phyloP scores from a whole-genome alignment of 2,888 invertebrate genomes.

The Cloeon dipterum region DNA sequence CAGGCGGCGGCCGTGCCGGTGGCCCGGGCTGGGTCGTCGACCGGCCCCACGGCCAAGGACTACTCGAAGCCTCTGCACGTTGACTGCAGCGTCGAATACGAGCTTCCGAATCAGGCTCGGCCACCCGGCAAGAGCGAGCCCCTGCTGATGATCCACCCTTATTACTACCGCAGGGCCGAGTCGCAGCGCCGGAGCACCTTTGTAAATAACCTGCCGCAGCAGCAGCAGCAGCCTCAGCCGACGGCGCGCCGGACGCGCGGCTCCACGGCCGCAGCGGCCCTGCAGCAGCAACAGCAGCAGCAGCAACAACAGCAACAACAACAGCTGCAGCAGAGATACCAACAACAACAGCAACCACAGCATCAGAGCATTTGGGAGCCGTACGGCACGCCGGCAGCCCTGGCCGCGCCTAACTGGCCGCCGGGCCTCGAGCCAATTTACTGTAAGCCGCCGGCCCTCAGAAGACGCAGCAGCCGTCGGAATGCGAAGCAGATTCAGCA shows the following conservation, averaged over 20 bases:
- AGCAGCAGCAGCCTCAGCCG: constrained; percentile 2
- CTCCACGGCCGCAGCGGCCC: constrained; percentile 13
- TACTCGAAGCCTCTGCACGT: constrained; percentile 71
- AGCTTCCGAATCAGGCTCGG: constrained; percentile 70
- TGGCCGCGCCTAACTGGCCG: background rate
- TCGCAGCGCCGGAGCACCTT: constrained; percentile 61
- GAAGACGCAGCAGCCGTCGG: too few species aligned
- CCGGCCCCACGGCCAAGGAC: constrained; percentile 33
- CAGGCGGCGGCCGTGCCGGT: too few species aligned
- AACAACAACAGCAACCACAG: constrained; percentile 15
- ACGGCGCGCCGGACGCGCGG: constrained; percentile 4
- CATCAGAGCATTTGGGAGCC: constrained; percentile 13
- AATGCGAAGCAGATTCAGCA: too few species aligned
- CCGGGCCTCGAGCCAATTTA: too few species aligned
- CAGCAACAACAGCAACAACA: constrained; percentile 6
- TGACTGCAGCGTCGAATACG: constrained; percentile 80
- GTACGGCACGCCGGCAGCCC: background rate
- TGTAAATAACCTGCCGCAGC: constrained; percentile 42
- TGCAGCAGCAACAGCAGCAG: constrained; percentile 16
- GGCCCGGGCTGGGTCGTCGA: background rate
- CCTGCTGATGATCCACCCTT: constrained; percentile 72
- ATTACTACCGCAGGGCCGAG: constrained; percentile 70
- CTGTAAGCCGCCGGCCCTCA: background rate
- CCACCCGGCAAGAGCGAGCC: constrained; percentile 66
- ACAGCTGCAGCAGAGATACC: constrained; percentile 13